These are phyloP conservation scores for Ennomos quercinarius DNA, from an alignment of 2,888 invertebrate species.

Conservation along the genomic window DNA sequence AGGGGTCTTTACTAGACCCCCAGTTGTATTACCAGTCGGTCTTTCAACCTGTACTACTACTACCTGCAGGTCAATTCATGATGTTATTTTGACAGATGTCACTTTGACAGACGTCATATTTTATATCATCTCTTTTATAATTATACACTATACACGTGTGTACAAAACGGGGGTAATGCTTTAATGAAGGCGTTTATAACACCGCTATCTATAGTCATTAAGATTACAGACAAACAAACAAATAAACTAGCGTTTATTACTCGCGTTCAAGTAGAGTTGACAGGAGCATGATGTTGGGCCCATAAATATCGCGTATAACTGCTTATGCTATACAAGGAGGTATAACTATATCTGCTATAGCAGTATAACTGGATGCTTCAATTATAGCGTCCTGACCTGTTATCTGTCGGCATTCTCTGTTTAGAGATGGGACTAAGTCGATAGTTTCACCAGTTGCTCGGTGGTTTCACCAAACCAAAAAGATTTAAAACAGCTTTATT, in stretches of 20 bases:
- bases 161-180: conserved; percentile 1
- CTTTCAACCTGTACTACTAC: too few relatives aligned
- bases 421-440: conserved; percentile 24
- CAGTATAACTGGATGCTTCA: conserved; percentile 13
- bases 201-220: conserved; percentile 37
- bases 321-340: conserved; percentile 6
- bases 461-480: neutral
- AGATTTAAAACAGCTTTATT: neutral
- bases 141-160: too few relatives aligned
- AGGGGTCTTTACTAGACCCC: too few relatives aligned
- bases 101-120: too few relatives aligned
- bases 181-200: conserved; percentile 19
- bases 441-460: neutral
- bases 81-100: too few relatives aligned
- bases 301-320: conserved; percentile 45
- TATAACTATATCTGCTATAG: conserved; percentile 13
- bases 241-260: conserved; percentile 43
- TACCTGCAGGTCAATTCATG: too few relatives aligned
- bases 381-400: conserved; percentile 29
- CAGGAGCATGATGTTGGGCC: conserved; percentile 37
- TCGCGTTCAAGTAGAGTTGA: conserved; percentile 33
- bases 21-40: too few relatives aligned
- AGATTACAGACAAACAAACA: conserved; percentile 45
- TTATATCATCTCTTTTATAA: neutral
- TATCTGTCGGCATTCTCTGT: conserved; percentile 31